A percentile compares a stretch with the other conserved stretches of the same genome.
Evolutionary conservation across 2,797 vertebrate genomes (phyloP).

Genomic region (Pangasius krempfi): DNA sequence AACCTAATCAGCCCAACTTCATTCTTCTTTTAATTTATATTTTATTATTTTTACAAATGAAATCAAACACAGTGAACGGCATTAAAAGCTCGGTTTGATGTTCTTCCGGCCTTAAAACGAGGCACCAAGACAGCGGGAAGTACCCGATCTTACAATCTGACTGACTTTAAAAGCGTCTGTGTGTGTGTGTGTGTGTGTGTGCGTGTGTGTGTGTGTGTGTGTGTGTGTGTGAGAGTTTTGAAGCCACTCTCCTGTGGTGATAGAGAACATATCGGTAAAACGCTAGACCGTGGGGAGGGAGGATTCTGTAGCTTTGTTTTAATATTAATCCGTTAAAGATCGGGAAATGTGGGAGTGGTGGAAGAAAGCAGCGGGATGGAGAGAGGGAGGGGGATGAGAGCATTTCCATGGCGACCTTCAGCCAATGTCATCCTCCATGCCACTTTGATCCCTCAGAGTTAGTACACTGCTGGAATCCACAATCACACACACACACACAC

Average conservation of each 20-base stretch:
- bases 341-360: neutral
- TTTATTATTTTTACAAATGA: neutral
- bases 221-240: neutral
- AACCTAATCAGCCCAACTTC: neutral
- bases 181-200: neutral
- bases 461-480: neutral
- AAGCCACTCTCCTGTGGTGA: neutral
- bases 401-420: slow-evolving; percentile 50
- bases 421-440: slow-evolving; percentile 45
- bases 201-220: neutral
- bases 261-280: neutral
- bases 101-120: neutral
- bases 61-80: neutral
- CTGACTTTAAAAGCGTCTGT: neutral
- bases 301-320: neutral
- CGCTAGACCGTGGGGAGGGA: neutral
- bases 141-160: neutral
- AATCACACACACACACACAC: slow-evolving; percentile 12
- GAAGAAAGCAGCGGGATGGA: neutral
- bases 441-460: slow-evolving; percentile 6
- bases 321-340: neutral
- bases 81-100: neutral
- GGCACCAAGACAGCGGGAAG: neutral
- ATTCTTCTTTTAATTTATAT: neutral
- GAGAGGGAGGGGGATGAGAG: neutral